Evolutionary conservation across 2,888 invertebrate species (phyloP).

Genomic region (Carabus problematicus): DNA sequence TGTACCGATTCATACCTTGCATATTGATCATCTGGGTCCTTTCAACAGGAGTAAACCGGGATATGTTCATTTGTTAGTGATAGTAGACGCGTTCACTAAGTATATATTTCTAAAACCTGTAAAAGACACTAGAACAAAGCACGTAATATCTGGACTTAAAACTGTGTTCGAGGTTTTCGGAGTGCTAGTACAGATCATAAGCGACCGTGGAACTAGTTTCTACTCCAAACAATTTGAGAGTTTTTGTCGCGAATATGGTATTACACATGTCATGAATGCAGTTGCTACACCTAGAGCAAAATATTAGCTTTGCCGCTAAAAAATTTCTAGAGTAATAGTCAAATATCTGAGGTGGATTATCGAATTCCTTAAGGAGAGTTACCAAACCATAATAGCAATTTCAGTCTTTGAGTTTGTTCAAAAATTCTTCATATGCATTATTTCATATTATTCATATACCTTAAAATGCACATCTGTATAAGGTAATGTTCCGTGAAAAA

Average conservation of each 20-base stretch:
- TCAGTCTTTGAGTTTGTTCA: too few relatives aligned
- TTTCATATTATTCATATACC: too few relatives aligned
- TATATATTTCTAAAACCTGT: neutral
- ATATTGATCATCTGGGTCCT: conserved; percentile 2
- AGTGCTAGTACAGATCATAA: neutral
- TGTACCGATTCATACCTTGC: neutral
- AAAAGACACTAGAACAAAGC: neutral
- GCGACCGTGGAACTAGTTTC: neutral
- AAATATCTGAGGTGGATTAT: too few relatives aligned
- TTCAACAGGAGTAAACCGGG: neutral
- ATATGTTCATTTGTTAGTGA: neutral
- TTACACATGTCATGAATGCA: neutral
- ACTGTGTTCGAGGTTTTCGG: neutral
- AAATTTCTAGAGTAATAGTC: too few relatives aligned
- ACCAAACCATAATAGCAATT: too few relatives aligned
- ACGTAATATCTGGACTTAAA: too few relatives aligned
- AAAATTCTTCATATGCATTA: too few relatives aligned
- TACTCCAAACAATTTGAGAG: neutral
- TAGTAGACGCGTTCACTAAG: conserved; percentile 5
- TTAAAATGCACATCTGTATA: too few relatives aligned
- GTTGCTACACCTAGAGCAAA: neutral
- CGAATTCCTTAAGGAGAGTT: too few relatives aligned
- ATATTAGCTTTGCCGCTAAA: too few relatives aligned
- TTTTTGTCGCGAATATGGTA: too few relatives aligned
- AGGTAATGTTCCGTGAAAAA: too few relatives aligned